Base-by-base conservation (phyloP, 2,888 invertebrate species). In the Lasioglossum lativentre region DNA sequence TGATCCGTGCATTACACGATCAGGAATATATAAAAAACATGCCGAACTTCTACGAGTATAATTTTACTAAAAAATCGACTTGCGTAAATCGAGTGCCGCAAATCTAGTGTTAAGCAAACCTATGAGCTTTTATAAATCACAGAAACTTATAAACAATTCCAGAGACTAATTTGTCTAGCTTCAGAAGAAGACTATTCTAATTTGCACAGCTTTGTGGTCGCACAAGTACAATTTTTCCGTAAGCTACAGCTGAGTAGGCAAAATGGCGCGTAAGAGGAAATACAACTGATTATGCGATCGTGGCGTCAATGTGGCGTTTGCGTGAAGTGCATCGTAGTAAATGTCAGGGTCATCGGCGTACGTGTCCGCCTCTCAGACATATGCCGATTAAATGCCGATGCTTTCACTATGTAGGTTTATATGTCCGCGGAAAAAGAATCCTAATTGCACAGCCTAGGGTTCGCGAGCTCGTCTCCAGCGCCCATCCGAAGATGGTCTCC, bases 301-400 rank as follows among this genome's bases (percentile, higher is more conserved):
- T 23, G 63, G 10, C 56, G 73, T 80, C 66, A 78, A 85, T 90
- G 90, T 90, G 90, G 88, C 66, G 34, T 34, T 66, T 5, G 66
- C 34, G 90, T 90, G 88, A 92, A 92, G 91, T 91, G 92, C 92
- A 91, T 88, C 90, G 82, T 83, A 85, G 89, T 90, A 93, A 93
- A 93, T 93, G 92, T 93, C 92, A 93, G 88, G 92, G 93, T 92
- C 92, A 89, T 82, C 86, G 66, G 80, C 71, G 82, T 80, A 81
- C 82, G 75, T 83, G 86, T 80, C 77, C 85, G 83, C 85, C 80
- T 89, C 88, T 85, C 87, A 84, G 83, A 80, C 86, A 88, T 88
- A 90, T 90, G 87, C 86, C 90, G 89, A 90, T 92, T 90, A 90
- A 91, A 90, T 89, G 80, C 87, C 91, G 88, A 89, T 88, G 82